Percentiles rank a stretch among this genome's conserved stretches.
phyloP scores from a whole-genome alignment of 2,113 vertebrate genomes.

The Rafetus swinhoei region DNA sequence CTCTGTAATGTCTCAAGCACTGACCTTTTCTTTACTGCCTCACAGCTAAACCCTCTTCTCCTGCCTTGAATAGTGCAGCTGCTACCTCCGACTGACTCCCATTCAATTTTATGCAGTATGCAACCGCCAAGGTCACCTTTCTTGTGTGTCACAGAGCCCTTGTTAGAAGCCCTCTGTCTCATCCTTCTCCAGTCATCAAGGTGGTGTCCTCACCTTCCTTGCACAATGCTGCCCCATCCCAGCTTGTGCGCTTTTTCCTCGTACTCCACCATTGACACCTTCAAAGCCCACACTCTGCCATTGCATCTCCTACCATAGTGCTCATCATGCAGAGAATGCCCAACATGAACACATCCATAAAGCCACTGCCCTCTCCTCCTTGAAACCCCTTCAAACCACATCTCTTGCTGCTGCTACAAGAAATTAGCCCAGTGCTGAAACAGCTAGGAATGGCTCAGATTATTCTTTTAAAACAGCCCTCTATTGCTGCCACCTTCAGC shows the following conservation, averaged over 20 bases:
- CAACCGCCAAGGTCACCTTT: neutral
- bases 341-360: neutral
- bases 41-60: neutral
- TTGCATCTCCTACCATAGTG: accelerated
- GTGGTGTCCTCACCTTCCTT: neutral
- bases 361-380: neutral
- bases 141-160: accelerated
- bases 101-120: neutral
- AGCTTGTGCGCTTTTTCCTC: neutral
- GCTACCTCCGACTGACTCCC: neutral
- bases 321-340: neutral
- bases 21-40: neutral
- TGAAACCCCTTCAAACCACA: neutral
- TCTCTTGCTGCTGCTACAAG: neutral
- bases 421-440: neutral
- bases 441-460: neutral
- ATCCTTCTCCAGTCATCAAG: neutral
- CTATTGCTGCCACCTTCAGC: neutral
- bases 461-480: too few relatives aligned
- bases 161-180: neutral
- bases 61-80: neutral
- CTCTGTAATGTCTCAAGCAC: neutral
- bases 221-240: neutral
- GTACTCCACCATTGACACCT: neutral
- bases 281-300: neutral